Evolutionary conservation across 2,113 vertebrate species (phyloP), one percentile per base, ranked within the genome.

Genomic region (Strix aluco): DNA sequence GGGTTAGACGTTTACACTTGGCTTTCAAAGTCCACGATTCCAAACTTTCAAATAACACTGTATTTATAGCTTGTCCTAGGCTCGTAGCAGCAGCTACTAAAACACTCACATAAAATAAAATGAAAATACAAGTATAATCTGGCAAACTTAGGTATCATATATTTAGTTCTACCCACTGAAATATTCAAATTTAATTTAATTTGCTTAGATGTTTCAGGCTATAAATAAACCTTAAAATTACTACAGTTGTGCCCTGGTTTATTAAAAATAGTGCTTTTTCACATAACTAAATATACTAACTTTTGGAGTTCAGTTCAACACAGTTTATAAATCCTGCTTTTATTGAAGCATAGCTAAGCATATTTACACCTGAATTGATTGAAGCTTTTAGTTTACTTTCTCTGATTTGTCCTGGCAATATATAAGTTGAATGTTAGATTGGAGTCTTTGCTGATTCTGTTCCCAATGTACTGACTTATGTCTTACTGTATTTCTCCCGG

Each of bases 21-120:
- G 49, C 40, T 94, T 96, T 77, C 85, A 66, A 90, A 85, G 62
- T 34, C 74, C 80, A 62, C 61, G 81, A 82, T 69, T 92, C 49
- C 71, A 83, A 77, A 65, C 70, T 65, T 92, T 58, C 73, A 74
- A 91, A 61, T 66, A 93, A 87, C 26, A 55, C 20, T 47, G 4
- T 67, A 95, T 96, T 96, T 82, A 59, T 30, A 90, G 72, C 36
- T 85, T 87, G 71, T 90, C n/a, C 54, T 75, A 69, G 74, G 30
- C n/a, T 88, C 51, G 0, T 72, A 91, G 87, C 32, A 87, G 66
- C 27, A 77, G 40, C 86, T 92, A 75, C 44, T 85, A 82, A 81
- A 89, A 51, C 14, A 57, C 32, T 6, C 34, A 42, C 32, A 72
- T 47, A 67, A 91, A 95, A 91, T n/a, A 84, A 95, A 73, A 74